These are phyloP conservation scores for Pomatostomus ruficeps DNA, from an alignment of 2,113 vertebrate species.

Conservation along the genomic window DNA sequence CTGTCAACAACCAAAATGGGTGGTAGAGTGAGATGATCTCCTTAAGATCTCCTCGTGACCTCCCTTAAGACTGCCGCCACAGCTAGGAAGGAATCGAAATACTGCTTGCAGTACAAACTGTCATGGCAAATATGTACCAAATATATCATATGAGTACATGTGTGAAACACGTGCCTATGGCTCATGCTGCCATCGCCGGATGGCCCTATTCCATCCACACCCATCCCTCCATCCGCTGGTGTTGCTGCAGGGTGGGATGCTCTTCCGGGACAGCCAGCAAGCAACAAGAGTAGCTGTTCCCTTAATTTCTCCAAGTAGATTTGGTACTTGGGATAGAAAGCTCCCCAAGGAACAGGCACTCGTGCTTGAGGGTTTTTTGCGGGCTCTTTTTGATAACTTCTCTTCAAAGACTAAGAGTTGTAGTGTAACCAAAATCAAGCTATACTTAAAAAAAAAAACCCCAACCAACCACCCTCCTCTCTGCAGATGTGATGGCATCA, in stretches of 20 bases:
- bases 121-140: neutral
- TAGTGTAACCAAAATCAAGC: neutral
- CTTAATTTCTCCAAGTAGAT: neutral
- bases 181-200: neutral
- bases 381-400: neutral
- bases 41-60: neutral
- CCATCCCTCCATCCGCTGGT: neutral
- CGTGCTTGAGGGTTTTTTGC: neutral
- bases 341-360: neutral
- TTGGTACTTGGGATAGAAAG: neutral
- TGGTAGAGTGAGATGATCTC: neutral
- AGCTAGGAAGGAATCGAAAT: neutral
- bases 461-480: accelerated
- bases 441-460: neutral
- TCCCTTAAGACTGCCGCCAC: neutral
- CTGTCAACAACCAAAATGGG: neutral
- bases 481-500: neutral
- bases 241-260: neutral
- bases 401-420: neutral
- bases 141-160: neutral
- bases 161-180: neutral
- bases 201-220: neutral
- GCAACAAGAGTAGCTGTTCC: neutral
- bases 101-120: neutral
- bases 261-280: neutral